Evolutionary conservation across 2,797 vertebrate genomes (phyloP), one percentile per base, ranked within the genome.

Genomic region (Ctenosaura bakeri): DNA sequence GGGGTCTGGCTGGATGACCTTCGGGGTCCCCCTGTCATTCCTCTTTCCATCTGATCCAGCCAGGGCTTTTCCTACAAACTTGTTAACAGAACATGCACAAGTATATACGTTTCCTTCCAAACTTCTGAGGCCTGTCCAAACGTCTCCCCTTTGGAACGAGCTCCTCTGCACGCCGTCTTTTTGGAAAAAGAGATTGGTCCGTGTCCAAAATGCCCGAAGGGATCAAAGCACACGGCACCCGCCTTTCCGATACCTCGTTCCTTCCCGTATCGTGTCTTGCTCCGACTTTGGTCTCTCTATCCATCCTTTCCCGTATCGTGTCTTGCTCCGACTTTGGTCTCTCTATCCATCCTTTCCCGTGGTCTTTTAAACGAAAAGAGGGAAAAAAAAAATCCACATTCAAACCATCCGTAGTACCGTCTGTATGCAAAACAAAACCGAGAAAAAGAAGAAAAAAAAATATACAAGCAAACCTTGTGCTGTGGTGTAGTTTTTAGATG

Each of bases 401-500:
- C 89, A n/a, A 90, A 74, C 88, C 94, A 89, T 91, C 81, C 1
- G 71, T 93, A 94, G 93, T 54, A 89, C 94, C 91, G 95, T 96
- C 90, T 62, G 93, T 95, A 66, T 79, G 89, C 93, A 93, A 92
- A 97, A 85, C 46, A 54, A 88, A 87, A 80, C 5, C 26, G 56
- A 50, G 13, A 50, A 88, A 86, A 69, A 46, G 26, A 69, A 29
- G 29, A 32, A 69, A 69, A 69, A 32, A 69, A 69, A 69, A 69
- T 69, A 69, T 69, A 32, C 66, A 32, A 69, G 8, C 50, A 52
- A 80, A 88, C 76, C 42, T 97, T 94, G 98, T 99, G 98, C 95
- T 56, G 98, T 98, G 98, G 95, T 96, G 98, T 99, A 98, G 98
- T 98, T 98, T 96, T 97, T 98, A 98, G 98, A 97, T 97, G 97